These are phyloP conservation scores for Pemphredon lugubris DNA, from an alignment of 2,888 invertebrate species.

Conservation along the genomic window DNA sequence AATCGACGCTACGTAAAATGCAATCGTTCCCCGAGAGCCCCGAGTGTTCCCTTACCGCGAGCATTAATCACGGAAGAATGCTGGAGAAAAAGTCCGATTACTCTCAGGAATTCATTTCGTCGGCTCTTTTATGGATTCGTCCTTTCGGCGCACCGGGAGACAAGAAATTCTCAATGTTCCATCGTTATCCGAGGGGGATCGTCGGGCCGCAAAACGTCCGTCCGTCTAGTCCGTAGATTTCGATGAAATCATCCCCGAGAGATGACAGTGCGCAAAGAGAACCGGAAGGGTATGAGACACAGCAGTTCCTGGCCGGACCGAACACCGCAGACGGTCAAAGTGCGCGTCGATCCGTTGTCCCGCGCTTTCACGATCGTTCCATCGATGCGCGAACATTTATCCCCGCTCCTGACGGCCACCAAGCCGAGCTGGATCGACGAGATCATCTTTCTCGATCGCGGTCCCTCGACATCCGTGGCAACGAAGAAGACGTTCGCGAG, in stretches of 20 bases:
- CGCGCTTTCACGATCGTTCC: constrained; percentile 74
- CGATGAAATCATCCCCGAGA: no score
- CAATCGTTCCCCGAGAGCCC: constrained; percentile 14
- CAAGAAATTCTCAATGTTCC: no score
- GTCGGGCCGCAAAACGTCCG: no score
- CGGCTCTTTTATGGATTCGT: neutral
- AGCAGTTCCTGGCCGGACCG: constrained; percentile 75
- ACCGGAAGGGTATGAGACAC: constrained; percentile 68
- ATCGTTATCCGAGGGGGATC: no score
- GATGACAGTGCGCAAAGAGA: constrained; percentile 58
- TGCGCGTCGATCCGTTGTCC: constrained; percentile 71
- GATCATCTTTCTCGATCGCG: constrained; percentile 45
- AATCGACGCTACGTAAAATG: constrained; percentile 16
- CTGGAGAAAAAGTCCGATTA: neutral
- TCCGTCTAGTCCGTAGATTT: no score
- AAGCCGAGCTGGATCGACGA: constrained; percentile 46
- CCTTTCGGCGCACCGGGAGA: no score
- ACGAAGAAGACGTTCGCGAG: constrained; percentile 38
- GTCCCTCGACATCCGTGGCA: constrained; percentile 18
- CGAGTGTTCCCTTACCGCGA: constrained; percentile 3
- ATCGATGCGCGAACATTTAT: constrained; percentile 56
- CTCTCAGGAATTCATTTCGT: constrained; percentile 1
- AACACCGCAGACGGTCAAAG: constrained; percentile 68
- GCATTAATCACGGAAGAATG: neutral
- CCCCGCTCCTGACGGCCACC: constrained; percentile 40